phyloP scores from a whole-genome alignment of 2,797 vertebrate genomes.

The Amphiprion clarkii region DNA sequence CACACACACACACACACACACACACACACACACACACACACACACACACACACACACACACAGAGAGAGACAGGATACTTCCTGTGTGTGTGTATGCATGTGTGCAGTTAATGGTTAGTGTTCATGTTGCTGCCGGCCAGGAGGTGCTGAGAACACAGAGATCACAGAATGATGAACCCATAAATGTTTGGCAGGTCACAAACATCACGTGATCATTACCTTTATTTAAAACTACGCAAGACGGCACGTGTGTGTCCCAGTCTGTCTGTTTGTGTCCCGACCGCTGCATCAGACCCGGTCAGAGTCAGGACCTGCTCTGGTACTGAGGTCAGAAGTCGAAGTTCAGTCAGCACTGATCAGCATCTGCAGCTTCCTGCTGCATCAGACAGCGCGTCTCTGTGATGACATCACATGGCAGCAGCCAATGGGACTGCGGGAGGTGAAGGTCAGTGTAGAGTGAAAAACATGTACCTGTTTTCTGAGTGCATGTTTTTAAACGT shows the following conservation, averaged over 20 bases:
- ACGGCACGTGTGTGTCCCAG: too few relatives aligned
- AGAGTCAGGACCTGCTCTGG: neutral
- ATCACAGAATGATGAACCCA: neutral
- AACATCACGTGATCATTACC: neutral
- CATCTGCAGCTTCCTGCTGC: neutral
- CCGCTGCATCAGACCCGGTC: too few relatives aligned
- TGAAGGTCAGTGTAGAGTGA: neutral
- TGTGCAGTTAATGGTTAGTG: conserved; percentile 1
- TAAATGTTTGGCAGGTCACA: neutral
- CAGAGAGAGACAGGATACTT: too few relatives aligned
- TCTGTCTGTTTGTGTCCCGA: too few relatives aligned
- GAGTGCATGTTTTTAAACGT: neutral
- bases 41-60: conserved; percentile 8
- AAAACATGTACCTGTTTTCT: neutral
- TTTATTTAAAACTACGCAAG: neutral
- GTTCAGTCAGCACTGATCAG: neutral
- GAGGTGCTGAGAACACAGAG: neutral
- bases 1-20: conserved; percentile 7
- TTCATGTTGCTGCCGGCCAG: conserved; percentile 1
- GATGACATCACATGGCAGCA: neutral
- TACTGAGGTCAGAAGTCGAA: conserved; percentile 8
- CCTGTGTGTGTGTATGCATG: too few relatives aligned
- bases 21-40: neutral
- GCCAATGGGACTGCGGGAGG: neutral
- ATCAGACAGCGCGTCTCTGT: neutral